Evolutionary conservation across 2,113 vertebrate genomes (phyloP), one percentile per base, ranked within the genome.

Genomic region (Otus sunia): DNA sequence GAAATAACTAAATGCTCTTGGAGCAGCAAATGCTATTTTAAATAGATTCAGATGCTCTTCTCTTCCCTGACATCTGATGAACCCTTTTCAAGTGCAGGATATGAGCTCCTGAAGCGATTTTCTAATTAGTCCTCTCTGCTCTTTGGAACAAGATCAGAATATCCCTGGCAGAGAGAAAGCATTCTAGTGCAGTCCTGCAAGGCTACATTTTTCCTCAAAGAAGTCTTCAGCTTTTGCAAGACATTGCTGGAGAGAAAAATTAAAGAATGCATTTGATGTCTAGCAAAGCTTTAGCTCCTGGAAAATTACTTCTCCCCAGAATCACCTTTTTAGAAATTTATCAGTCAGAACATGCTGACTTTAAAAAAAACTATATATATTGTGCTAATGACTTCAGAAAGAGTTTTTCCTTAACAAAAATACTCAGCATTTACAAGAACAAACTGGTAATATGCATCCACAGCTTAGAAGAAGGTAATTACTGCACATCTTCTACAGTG

Each of bases 191-290:
- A 86, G 75, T 80, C 75, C 82, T 96, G 92, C 41, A 94, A 71
- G 27, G 45, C 86, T 60, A 55, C 64, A 63, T 83, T 90, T 90
- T 92, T 74, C 69, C 69, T 91, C 90, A 93, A 73, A 92, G 75
- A 77, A 77, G 18, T 16, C 29, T 50, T 86, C 67, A 55, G 45
- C 32, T 88, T 96, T 94, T 86, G 55, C 43, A 90, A 88, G 63
- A 73, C 7, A 58, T 14, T 55, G 83, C 88, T 95, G 72, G 75
- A 90, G 63, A 94, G 77, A 86, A 95, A 93, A 94, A 67, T 32
- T 47, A 68, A 95, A 91, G 79, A 93, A 93, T 94, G 68, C 27
- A 95, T 95, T 94, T 96, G 86, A 94, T 86, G 88, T 95, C 52
- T 88, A 81, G 50, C 43, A 93, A 76, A 91, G 59, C 62, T 59